Conservation (phyloP, 2,888 invertebrate species). For the Pecten maximus region DNA sequence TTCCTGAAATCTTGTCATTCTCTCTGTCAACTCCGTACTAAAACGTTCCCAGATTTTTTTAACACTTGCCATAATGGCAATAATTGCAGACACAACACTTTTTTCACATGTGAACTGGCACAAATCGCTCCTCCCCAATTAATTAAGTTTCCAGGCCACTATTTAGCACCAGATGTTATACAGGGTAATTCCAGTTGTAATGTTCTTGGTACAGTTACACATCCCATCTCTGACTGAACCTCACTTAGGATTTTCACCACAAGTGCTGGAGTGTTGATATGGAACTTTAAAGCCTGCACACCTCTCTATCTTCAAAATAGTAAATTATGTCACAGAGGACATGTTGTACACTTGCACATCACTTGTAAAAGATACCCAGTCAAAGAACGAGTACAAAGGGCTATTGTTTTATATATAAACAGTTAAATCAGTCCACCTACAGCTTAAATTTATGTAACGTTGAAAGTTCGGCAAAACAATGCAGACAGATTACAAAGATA, state of each 20-base stretch:
- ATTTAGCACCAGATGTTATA: background rate
- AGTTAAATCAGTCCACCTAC: background rate
- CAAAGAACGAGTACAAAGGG: background rate
- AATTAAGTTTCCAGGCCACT: background rate
- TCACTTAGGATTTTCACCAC: background rate
- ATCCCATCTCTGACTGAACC: background rate
- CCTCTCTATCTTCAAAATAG: background rate
- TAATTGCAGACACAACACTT: background rate
- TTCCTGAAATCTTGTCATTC: constrained; percentile 38
- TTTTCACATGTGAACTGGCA: constrained; percentile 31
- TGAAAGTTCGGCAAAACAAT: too few relatives aligned
- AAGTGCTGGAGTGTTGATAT: background rate
- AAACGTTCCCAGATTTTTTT: constrained; percentile 51
- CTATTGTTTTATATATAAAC: background rate
- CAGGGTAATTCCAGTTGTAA: background rate
- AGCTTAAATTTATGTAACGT: background rate
- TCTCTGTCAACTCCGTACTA: constrained; percentile 42
- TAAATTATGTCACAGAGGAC: background rate
- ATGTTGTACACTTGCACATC: background rate
- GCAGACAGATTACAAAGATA: too few relatives aligned
- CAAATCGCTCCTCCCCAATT: background rate
- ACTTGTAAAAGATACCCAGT: background rate
- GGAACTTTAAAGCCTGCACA: background rate
- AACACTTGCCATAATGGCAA: constrained; percentile 25
- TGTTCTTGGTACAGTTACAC: background rate